Base-by-base conservation (phyloP, 2,113 vertebrate species). In the Hippocampus barbouri region DNA sequence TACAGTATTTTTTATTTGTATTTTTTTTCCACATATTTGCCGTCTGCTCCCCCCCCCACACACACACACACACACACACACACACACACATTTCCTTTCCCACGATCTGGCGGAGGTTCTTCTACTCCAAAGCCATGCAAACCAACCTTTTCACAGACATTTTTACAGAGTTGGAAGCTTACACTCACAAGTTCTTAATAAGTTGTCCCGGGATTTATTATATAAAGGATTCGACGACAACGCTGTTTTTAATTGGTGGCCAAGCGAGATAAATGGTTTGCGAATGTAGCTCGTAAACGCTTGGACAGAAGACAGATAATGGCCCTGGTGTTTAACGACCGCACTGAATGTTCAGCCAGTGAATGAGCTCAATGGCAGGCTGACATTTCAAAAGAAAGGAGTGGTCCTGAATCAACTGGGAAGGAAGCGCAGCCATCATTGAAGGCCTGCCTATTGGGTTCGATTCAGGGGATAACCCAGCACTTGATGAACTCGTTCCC, bases 331-430 rank as follows among this genome's bases (percentile, higher is more conserved):
- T 63, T 40, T 60, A 54, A 47, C 27, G 34, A 67, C 54, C 15
- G 14, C 27, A 62, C 62, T 57, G 40, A 59, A 67, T 71, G 74
- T 69, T 66, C 63, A 60, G 60, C 40, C 61, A 63, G 53, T 71
- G 61, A 43, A 71, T 64, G 63, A 51, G 57, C 47, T 65, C 4
- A 9, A 68, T 40, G 10, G 16, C 47, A 54, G 54, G 56, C 60
- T 21, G 45, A 66, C 60, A 38, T 75, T 75, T 62, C 43, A 47
- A 74, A 77, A 69, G 60, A 65, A 69, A 71, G 59, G 57, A 76
- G 71, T 49, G 38, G 45, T 74, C 15, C 57, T 59, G 53, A 68
- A 16, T 53, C 72, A 49, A 57, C 27, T 8, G 38, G 67, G 25
- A 43, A 70, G 40, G 71, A 41, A 73, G 21, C 18, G 9, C 60